A percentile compares a stretch with the other conserved stretches of the same genome.
Conservation (phyloP, 2,797 vertebrate species). For the Crypturellus tataupa region DNA sequence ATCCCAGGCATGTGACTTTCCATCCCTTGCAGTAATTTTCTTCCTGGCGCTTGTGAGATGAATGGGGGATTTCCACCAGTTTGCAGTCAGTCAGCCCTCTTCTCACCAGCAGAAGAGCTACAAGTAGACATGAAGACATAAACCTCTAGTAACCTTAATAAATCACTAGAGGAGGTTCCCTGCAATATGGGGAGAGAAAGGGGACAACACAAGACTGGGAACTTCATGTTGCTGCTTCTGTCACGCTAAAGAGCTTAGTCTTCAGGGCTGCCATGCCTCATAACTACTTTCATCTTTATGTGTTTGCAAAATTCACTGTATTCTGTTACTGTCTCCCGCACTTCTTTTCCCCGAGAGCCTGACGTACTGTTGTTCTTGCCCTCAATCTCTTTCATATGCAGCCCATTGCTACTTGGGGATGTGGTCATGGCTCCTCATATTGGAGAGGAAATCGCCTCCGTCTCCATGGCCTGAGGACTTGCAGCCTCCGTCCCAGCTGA, state of each 20-base stretch:
- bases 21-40: neutral
- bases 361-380: neutral
- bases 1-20: neutral
- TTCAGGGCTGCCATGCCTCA: neutral
- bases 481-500: neutral
- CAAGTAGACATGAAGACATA: fast-evolving
- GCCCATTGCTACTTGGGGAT: neutral
- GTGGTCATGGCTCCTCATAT: neutral
- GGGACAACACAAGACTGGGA: neutral
- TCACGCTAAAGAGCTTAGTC: neutral
- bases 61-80: neutral
- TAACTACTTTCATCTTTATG: neutral
- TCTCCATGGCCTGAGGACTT: neutral
- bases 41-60: neutral
- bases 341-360: neutral
- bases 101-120: neutral
- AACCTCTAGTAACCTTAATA: fast-evolving
- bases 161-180: neutral
- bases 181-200: neutral
- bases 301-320: neutral
- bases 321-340: neutral
- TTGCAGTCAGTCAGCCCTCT: neutral
- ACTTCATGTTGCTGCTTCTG: neutral
- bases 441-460: neutral
- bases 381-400: neutral